Percentiles rank a stretch among this genome's conserved stretches.
Evolutionary conservation across 2,113 vertebrate species (phyloP).

Genomic region (Pterocles orientalis): DNA sequence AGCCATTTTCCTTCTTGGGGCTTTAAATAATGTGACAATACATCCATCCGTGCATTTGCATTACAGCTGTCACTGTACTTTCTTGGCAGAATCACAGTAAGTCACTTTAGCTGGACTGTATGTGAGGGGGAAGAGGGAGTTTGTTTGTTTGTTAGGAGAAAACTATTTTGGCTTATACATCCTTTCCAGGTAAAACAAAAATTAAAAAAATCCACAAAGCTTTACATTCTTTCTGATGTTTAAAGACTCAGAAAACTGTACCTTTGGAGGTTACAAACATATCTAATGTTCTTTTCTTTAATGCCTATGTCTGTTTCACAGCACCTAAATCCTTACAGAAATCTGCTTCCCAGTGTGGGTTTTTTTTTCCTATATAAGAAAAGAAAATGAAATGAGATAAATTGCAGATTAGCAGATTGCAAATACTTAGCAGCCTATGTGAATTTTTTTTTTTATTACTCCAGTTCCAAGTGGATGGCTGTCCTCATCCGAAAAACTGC

Average conservation of each 20-base stretch:
- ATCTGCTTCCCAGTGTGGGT: not conserved
- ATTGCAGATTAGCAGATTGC: conserved; percentile 41
- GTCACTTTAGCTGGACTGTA: not conserved
- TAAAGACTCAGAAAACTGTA: not conserved
- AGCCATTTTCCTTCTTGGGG: not conserved
- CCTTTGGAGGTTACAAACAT: not conserved
- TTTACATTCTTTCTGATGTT: not conserved
- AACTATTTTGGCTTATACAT: not conserved
- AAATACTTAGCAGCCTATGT: conserved; percentile 17
- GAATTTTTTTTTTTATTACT: conserved; percentile 32
- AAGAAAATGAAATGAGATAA: conserved; percentile 5
- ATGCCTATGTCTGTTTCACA: not conserved
- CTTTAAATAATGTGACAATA: not conserved
- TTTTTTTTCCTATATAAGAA: not conserved
- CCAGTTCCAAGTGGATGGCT: conserved; percentile 16
- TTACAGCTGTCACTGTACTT: not conserved
- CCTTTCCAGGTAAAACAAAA: not conserved
- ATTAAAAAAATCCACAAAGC: not conserved
- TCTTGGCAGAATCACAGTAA: not conserved
- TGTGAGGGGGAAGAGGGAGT: not conserved
- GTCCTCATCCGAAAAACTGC: conserved; percentile 19
- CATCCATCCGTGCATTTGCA: not conserved
- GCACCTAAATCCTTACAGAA: not conserved
- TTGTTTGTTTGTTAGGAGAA: conserved; percentile 29
- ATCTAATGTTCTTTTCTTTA: not conserved